Percentiles rank a stretch among this genome's conserved stretches.
These are phyloP conservation scores for Noctua comes DNA, from an alignment of 2,888 invertebrate species.

Conservation along the genomic window DNA sequence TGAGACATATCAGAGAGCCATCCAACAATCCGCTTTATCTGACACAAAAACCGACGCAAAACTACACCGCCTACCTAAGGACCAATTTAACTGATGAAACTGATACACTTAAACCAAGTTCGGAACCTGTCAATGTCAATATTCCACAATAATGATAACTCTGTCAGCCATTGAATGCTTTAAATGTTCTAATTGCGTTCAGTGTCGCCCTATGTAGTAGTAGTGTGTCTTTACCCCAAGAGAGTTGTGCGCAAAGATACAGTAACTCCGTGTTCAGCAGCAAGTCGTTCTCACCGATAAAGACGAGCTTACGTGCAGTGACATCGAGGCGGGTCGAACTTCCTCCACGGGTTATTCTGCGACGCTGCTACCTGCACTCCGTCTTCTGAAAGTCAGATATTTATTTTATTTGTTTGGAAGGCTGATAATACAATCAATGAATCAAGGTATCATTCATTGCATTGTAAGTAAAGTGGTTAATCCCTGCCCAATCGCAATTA, in stretches of 20 bases:
- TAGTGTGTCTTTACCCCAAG: neutral
- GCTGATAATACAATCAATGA: neutral
- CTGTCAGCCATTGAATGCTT: neutral
- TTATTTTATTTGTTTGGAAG: neutral
- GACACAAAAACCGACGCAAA: neutral
- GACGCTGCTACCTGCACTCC: slow-evolving; percentile 71
- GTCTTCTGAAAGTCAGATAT: slow-evolving; percentile 73
- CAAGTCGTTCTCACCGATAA: neutral
- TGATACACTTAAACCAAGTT: neutral
- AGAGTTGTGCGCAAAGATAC: neutral
- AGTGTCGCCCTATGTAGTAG: neutral
- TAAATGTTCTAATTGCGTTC: neutral
- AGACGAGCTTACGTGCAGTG: slow-evolving; percentile 22
- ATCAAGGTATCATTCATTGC: neutral
- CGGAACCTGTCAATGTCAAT: neutral
- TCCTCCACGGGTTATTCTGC: slow-evolving; percentile 50
- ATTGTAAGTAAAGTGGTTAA: neutral
- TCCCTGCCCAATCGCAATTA: neutral
- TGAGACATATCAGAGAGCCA: neutral
- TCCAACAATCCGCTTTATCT: neutral
- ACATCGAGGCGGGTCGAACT: neutral
- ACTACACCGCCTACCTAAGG: neutral
- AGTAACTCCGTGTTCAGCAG: slow-evolving; percentile 24
- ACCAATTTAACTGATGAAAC: neutral
- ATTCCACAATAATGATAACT: neutral